Conservation (phyloP, 2,888 invertebrate species). For the Torymus texanus region DNA sequence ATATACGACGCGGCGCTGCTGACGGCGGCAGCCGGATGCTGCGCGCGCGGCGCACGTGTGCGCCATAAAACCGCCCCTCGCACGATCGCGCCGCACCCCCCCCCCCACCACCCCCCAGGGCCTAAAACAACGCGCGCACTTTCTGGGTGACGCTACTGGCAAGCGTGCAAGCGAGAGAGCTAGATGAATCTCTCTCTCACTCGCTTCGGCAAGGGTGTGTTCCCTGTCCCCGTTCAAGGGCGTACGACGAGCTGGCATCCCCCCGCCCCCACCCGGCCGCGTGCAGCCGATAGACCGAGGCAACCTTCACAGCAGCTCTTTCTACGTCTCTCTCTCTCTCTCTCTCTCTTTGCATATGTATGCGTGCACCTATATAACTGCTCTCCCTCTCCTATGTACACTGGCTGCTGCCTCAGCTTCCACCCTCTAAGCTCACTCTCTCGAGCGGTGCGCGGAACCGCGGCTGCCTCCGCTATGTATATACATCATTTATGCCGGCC, state of each 20-base stretch:
- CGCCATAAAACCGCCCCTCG: conserved; percentile 46
- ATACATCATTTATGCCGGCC: not conserved
- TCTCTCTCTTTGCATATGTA: not conserved
- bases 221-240: conserved; percentile 71
- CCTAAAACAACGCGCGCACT: conserved; percentile 42
- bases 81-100: too few relatives aligned
- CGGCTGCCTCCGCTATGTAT: not conserved
- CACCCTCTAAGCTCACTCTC: too few relatives aligned
- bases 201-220: conserved; percentile 57
- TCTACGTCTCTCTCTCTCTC: not conserved
- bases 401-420: too few relatives aligned
- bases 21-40: conserved; percentile 28
- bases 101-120: not conserved
- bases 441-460: too few relatives aligned
- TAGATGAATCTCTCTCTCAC: conserved; percentile 28
- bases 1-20: not conserved
- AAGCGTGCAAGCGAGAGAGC: not conserved
- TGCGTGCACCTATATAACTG: not conserved
- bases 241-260: conserved; percentile 63
- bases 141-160: too few relatives aligned
- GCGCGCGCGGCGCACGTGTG: conserved; percentile 60
- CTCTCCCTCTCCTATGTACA: not conserved
- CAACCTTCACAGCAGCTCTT: conserved; percentile 41
- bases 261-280: conserved; percentile 20
- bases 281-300: conserved; percentile 41